These are phyloP conservation scores for Hoplodrina blanda DNA, from an alignment of 2,888 invertebrate species.

Conservation along the genomic window DNA sequence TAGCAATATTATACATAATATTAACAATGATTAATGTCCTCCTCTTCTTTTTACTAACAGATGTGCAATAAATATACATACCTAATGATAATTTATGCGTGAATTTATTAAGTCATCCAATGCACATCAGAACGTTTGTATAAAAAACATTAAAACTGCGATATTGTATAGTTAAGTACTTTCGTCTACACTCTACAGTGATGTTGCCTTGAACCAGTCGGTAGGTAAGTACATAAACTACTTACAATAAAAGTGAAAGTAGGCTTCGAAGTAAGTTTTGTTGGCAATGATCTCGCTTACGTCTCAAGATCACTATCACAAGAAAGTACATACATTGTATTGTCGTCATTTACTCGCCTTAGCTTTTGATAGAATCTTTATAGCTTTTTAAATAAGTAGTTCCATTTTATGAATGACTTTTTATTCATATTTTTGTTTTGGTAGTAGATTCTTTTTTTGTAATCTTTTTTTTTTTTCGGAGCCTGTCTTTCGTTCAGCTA, in stretches of 20 bases:
- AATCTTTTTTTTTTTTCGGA: neutral
- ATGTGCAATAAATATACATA: no score
- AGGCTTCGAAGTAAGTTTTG: conserved; percentile 6
- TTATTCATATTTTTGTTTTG: neutral
- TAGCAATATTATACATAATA: no score
- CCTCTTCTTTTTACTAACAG: no score
- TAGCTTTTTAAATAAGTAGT: conserved; percentile 3
- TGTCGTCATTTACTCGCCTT: conserved; percentile 1
- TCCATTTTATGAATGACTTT: neutral
- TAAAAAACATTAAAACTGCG: neutral
- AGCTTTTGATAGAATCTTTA: conserved; percentile 14
- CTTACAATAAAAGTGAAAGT: conserved; percentile 51
- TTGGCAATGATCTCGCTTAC: conserved; percentile 49
- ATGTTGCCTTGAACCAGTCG: conserved; percentile 18
- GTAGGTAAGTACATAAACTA: neutral
- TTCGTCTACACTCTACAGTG: neutral
- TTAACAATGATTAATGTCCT: no score
- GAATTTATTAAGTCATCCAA: neutral
- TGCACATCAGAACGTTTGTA: neutral
- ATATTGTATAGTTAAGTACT: neutral
- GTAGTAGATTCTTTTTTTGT: neutral
- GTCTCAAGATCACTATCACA: conserved; percentile 58
- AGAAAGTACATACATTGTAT: conserved; percentile 47
- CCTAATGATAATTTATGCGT: neutral
- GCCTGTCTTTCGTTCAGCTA: conserved; percentile 14